Base-by-base conservation (phyloP, 2,797 vertebrate genomes). In the Anomalospiza imberbis region DNA sequence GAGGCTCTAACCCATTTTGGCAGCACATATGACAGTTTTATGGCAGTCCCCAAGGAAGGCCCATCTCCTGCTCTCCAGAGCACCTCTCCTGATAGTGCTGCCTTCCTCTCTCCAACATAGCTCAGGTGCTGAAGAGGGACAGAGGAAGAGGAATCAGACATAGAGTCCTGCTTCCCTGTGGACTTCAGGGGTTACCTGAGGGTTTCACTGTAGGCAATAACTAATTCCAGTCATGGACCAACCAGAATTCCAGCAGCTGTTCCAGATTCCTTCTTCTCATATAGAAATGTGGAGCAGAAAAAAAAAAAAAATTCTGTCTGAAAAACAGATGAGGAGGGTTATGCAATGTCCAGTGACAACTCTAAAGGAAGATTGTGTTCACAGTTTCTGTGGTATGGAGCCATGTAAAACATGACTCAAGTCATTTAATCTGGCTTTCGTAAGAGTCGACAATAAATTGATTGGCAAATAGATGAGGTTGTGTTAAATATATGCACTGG, bases 161-260 rank as follows among this genome's bases (percentile, higher is more conserved):
- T 1, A 31, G 0, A 1, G 17, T 83, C 17, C 12, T n/a, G 3
- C 15, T 60, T 53, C 36, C 26, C 28, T 28, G 11, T 26, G 53
- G 16, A 60, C 4, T 26, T 58, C 1, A 21, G 45, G 28, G n/a
- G 24, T 25, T 72, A 31, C 38, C 51, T 45, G 40, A 67, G 48
- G 19, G 19, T 63, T 88, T 73, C 50, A 45, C 24, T 26, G 32
- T 32, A 50, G 18, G 21, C 36, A 58, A 44, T 45, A 73, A 47
- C 31, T 54, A 71, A 58, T 40, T 8, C 32, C 45, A 51, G 45
- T 24, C 78, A 20, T 3, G 44, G 36, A 74, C 26, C 0, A 0
- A 63, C 17, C 0, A 0, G n/a, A 86, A 80, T 31, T 68, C 42
- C 72, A 34, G 40, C 1, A 20, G 36, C 25, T 47, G 24, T n/a